Evolutionary conservation across 2,113 vertebrate species (phyloP).

Genomic region (Sander lucioperca): DNA sequence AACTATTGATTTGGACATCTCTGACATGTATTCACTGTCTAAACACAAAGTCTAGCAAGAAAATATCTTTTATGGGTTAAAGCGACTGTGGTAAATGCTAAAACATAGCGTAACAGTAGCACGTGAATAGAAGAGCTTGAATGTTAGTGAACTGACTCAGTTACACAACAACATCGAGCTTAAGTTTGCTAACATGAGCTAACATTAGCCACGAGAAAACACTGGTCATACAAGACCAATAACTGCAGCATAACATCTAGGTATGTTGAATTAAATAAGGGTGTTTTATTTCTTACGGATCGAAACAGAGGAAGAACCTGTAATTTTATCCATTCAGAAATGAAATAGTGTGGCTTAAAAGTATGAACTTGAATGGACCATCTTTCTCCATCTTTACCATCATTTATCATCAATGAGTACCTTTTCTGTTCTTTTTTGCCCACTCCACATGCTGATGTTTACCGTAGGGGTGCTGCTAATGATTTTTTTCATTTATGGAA

Average conservation of each 20-base stretch:
- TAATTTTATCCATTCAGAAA: background rate
- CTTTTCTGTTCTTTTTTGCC: background rate
- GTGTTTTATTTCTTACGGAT: background rate
- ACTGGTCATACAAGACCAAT: background rate
- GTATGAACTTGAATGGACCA: background rate
- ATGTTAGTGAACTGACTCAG: background rate
- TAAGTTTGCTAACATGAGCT: background rate
- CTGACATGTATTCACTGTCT: background rate
- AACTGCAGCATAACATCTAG: background rate
- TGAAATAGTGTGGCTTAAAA: background rate
- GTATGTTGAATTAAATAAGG: background rate
- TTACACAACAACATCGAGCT: background rate
- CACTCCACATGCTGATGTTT: background rate
- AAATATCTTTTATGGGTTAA: background rate
- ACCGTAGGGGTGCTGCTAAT: background rate
- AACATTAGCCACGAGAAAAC: background rate
- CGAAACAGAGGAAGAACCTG: background rate
- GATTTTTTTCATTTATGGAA: background rate
- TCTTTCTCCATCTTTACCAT: background rate
- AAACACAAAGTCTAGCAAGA: conserved; percentile 6
- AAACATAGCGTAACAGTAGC: background rate
- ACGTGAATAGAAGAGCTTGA: background rate
- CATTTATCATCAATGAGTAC: background rate
- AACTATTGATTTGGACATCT: conserved; percentile 36
- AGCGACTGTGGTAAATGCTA: background rate